Conservation (phyloP, 2,113 vertebrate species). For the Tragulus kanchil region DNA sequence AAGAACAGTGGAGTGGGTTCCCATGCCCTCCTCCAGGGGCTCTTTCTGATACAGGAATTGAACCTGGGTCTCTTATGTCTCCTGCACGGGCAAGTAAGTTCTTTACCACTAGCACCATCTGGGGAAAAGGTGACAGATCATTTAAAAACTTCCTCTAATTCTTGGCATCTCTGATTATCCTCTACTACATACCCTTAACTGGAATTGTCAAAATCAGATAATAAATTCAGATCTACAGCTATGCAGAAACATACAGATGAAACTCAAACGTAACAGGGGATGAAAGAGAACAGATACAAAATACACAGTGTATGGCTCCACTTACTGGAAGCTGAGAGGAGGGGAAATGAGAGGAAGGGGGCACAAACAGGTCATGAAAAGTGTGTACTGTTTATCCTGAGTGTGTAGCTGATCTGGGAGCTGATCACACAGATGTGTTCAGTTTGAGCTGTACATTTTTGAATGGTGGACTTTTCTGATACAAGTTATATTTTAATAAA, state of each 20-base stretch:
- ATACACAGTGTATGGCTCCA: not conserved
- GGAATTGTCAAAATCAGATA: conserved; percentile 27
- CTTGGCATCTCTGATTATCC: not conserved
- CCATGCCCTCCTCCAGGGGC: not conserved
- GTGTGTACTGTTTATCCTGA: not conserved
- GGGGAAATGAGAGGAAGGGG: not conserved
- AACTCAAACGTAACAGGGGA: not conserved
- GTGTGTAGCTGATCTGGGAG: not conserved
- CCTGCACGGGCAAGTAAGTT: not conserved
- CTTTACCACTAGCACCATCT: not conserved
- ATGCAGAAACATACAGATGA: not conserved
- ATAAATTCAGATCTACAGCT: not conserved
- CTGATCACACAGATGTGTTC: not conserved
- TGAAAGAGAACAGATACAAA: conserved; percentile 14
- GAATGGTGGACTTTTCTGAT: conserved; percentile 23
- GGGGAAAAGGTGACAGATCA: not conserved
- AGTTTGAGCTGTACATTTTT: conserved; percentile 15
- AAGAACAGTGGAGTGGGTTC: not conserved
- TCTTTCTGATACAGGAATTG: not conserved
- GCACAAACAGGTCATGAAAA: not conserved
- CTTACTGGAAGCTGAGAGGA: not conserved
- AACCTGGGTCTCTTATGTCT: not conserved
- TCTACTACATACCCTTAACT: not conserved
- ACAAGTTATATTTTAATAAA: conserved; percentile 16
- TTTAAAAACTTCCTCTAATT: conserved; percentile 4